Percentiles rank a stretch among this genome's conserved stretches.
Evolutionary conservation across 2,797 vertebrate species (phyloP).

Genomic region (Thaleichthys pacificus): DNA sequence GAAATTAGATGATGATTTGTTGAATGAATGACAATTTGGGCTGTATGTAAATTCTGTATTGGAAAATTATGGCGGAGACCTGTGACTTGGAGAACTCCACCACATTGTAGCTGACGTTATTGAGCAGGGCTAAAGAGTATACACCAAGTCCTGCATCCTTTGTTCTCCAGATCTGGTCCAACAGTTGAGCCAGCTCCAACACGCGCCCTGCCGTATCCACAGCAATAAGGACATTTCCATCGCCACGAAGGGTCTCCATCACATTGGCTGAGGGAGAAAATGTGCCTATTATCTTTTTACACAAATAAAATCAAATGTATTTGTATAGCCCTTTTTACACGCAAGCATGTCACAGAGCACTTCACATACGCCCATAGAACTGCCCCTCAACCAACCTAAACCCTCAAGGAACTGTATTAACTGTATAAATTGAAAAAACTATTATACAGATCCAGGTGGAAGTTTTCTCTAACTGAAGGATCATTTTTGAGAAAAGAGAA

Average conservation of each 20-base stretch:
- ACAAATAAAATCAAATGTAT: no score
- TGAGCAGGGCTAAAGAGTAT: constrained; percentile 93
- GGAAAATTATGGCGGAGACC: constrained; percentile 67
- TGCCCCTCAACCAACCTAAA: no score
- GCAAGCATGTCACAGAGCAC: no score
- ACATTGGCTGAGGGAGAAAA: constrained; percentile 83
- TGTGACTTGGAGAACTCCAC: constrained; percentile 99
- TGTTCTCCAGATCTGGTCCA: constrained; percentile 99
- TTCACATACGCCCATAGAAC: no score
- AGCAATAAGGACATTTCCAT: constrained; percentile 94
- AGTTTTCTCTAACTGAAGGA: no score
- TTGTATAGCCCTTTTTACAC: no score
- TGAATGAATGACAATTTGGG: no score
- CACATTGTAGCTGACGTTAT: constrained; percentile 99
- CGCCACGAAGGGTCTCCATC: constrained; percentile 93
- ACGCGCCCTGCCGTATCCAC: constrained; percentile 97
- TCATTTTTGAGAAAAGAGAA: no score
- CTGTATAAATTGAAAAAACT: background rate
- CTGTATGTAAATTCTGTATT: background rate
- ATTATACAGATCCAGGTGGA: no score
- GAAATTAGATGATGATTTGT: no score
- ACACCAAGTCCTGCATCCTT: constrained; percentile 95
- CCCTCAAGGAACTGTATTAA: no score
- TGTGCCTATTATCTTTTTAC: background rate
- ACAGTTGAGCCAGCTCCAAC: constrained; percentile 94